Conservation (phyloP, 2,797 vertebrate genomes). For the Acomys russatus region DNA sequence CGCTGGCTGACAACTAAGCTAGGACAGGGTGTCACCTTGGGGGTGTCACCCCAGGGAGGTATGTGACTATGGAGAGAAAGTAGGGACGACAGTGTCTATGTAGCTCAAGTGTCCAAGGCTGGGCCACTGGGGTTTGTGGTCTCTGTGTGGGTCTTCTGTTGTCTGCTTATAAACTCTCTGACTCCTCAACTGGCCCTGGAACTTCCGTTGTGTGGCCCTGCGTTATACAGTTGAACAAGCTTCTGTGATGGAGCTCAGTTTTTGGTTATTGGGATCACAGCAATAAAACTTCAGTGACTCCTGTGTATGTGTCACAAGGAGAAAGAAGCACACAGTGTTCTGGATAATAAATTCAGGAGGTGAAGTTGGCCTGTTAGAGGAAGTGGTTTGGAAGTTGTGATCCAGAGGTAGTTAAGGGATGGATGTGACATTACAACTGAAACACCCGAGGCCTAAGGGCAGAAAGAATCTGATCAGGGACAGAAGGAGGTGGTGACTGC, state of each 20-base stretch:
- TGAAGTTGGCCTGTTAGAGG: neutral
- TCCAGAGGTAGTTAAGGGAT: neutral
- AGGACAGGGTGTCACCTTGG: neutral
- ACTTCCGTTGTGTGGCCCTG: neutral
- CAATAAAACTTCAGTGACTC: neutral
- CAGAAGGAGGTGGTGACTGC: neutral
- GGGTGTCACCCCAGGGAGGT: neutral
- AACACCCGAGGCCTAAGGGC: neutral
- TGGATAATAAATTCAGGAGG: neutral
- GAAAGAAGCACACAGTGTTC: neutral
- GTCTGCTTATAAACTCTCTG: neutral
- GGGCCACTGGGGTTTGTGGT: neutral
- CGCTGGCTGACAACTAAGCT: neutral
- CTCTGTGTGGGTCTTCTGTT: accelerated
- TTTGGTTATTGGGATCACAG: neutral
- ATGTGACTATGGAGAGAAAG: neutral
- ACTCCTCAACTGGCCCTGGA: neutral
- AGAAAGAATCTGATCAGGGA: neutral
- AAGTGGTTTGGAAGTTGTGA: neutral
- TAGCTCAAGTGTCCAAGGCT: too few species aligned
- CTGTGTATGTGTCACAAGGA: neutral
- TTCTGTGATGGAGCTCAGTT: neutral
- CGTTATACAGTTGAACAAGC: neutral
- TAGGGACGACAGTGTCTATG: neutral
- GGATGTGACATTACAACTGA: neutral